Evolutionary conservation across 2,113 vertebrate species (phyloP), one percentile per base, ranked within the genome.

Genomic region (Cryptomyrus ogoouensis): DNA sequence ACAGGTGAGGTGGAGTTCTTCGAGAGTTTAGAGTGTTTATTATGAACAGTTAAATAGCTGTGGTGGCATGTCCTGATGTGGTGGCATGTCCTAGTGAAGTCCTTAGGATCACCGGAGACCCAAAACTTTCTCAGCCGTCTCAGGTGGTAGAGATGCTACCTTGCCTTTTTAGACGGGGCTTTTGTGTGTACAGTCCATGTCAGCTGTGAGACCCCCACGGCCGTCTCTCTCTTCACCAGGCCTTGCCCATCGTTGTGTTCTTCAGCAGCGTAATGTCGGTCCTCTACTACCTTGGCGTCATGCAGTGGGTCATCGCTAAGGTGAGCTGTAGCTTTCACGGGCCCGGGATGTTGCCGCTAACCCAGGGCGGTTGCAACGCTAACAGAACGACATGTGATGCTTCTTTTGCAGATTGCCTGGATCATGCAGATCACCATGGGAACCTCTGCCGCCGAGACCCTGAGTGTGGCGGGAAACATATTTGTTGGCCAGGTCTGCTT

Each of bases 401-500:
- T 91, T 89, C 93, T 56, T 88, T 87, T 90, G 19, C 86, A 99
- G 98, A 97, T 99, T 91, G 96, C 98, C 91, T 99, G 97, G 97
- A 7, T 96, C 47, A 97, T 99, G 96, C 97, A 99, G 92, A 86
- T 98, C 93, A 98, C 98, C 0, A 95, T 99, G 97, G 97, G 97
- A 83, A 99, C 98, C 42, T 96, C 96, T 0, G 91, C 98, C 90
- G 97, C 97, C 0, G 98, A 99, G 93, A 97, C 98, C 17, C 94
- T 99, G 91, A 98, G 97, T 8, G 97, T 99, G 90, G 98, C 98
- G 1, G 98, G 98, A 66, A 99, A 98, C 92, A 97, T 99, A 94
- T 99, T 99, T 86, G 97, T 99, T 92, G 98, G 98, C 56, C 98
- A 98, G 98, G 98, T 99, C 95, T 91, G 93, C 87, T 88, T 12